Evolutionary conservation across 2,113 vertebrate genomes (phyloP).

Genomic region (Bos taurus): DNA sequence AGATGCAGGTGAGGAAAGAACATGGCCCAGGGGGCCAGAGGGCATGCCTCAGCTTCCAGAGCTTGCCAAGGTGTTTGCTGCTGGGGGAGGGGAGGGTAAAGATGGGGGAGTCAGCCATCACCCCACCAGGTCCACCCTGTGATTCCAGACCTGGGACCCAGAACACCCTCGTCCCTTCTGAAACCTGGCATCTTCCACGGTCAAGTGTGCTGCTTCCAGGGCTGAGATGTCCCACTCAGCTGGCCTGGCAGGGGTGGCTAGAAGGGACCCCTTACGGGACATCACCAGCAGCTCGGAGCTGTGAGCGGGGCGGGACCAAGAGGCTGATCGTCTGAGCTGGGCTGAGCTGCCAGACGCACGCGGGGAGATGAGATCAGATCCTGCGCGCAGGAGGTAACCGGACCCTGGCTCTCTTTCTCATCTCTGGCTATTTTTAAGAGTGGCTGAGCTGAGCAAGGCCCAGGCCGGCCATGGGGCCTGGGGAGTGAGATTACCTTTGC

Average conservation of each 20-base stretch:
- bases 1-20: background rate
- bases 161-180: background rate
- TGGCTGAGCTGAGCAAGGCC: conserved; percentile 26
- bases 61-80: background rate
- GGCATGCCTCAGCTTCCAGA: background rate
- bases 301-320: background rate
- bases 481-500: conserved; percentile 71
- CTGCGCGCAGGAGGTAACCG: conserved; percentile 50
- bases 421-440: conserved; percentile 73
- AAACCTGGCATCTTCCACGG: background rate
- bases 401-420: conserved; percentile 41
- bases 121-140: background rate
- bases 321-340: background rate
- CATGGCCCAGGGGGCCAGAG: background rate
- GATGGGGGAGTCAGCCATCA: background rate
- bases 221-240: background rate
- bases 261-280: background rate
- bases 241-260: background rate
- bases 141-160: background rate
- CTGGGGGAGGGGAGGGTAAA: background rate
- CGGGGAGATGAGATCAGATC: conserved; percentile 42
- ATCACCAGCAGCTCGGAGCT: background rate
- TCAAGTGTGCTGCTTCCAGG: background rate
- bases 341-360: background rate
- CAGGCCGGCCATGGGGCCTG: background rate